A percentile compares a stretch with the other conserved stretches of the same genome.
Conservation (phyloP, 2,888 invertebrate genomes). For the Coronaproctus castanopsis region DNA sequence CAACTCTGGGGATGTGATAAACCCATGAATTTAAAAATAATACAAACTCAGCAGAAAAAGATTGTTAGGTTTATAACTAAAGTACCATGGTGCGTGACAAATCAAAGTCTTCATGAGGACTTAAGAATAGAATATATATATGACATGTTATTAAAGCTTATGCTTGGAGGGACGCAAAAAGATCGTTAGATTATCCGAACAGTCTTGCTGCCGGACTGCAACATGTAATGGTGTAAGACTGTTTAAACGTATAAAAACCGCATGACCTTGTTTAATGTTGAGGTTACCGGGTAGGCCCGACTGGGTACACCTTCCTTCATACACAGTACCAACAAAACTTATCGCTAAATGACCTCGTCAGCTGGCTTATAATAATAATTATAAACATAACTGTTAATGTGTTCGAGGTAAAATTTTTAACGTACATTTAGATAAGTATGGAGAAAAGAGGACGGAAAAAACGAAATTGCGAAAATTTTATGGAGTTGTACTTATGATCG, state of each 20-base stretch:
- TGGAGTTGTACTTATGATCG: too few species aligned
- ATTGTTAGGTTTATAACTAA: neutral
- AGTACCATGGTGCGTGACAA: neutral
- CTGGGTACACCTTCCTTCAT: neutral
- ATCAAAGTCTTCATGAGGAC: neutral
- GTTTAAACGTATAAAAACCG: neutral
- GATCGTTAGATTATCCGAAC: neutral
- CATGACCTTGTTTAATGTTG: neutral
- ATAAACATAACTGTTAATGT: too few species aligned
- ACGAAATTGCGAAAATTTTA: too few species aligned
- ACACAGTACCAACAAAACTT: neutral
- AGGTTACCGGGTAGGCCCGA: neutral
- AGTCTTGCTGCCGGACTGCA: neutral
- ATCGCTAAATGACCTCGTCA: neutral
- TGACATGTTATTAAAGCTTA: neutral
- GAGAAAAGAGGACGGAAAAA: too few species aligned
- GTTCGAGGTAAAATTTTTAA: too few species aligned
- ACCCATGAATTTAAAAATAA: neutral
- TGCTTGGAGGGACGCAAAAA: neutral
- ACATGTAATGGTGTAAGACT: neutral
- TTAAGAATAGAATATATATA: neutral
- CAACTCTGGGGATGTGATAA: neutral
- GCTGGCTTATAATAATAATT: neutral
- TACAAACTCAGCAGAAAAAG: too few species aligned
- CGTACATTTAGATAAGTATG: too few species aligned